Evolutionary conservation across 2,113 vertebrate genomes (phyloP), one percentile per base, ranked within the genome.

Genomic region (Dinomys branickii): DNA sequence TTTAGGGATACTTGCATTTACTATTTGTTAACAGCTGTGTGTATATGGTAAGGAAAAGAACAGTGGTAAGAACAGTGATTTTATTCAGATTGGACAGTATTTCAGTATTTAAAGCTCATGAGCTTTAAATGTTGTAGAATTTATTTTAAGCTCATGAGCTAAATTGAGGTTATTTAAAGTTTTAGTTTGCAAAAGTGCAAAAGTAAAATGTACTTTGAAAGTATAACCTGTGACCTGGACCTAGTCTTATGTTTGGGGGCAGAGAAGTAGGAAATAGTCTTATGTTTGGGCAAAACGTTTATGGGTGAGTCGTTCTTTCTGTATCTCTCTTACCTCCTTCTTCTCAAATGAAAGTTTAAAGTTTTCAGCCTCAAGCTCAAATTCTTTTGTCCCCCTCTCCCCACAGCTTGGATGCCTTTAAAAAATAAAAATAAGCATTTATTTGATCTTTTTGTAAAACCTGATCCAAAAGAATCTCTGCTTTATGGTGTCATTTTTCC

Each of bases 371-470:
- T 93, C 67, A 85, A 81, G 22, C 73, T 38, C 33, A 86, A 80
- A 5, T 2, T 41, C 85, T 58, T 95, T n/a, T 73, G 9, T 54
- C 7, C 0, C 2, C 59, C 59, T 26, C 47, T 9, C 11, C 17
- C 41, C n/a, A 83, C n/a, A 83, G 16, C 63, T 92, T 95, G 63
- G 6, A 84, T 91, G 22, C 56, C 5, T 16, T 65, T 83, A 14
- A 75, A 75, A 73, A 22, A 22, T 71, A 71, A 75, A 30, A 54
- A 82, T 22, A 61, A 30, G 30, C 26, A 38, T 17, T 85, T 88
- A 81, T 94, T 96, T 95, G 63, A 82, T 30, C n/a, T 85, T 96
- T 89, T 75, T 86, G 54, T 5, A 94, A 85, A 94, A 92, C 11
- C 24, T 90, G n/a, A 85, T 41, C 88, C 9, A 69, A 81, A 94